Conservation (phyloP, 1,140 invertebrate species). For the Anthonomus grandis region DNA sequence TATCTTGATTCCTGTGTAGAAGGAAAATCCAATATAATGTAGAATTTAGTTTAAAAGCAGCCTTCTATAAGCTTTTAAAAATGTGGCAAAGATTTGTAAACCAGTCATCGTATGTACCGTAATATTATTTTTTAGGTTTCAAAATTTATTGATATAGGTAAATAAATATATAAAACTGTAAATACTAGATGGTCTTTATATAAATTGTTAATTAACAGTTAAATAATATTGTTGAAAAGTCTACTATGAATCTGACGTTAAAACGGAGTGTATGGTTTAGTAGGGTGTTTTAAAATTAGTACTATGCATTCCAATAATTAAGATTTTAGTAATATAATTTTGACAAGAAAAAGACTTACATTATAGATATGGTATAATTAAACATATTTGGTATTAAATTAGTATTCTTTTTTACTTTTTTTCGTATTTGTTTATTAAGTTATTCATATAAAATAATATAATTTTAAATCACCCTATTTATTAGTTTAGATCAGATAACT, state of each 20-base stretch:
- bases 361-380: too few relatives aligned
- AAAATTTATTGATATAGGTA: background rate
- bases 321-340: too few relatives aligned
- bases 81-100: too few relatives aligned
- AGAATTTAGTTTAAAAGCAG: too few relatives aligned
- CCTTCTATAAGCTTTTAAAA: too few relatives aligned
- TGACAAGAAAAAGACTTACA: too few relatives aligned
- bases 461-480: background rate
- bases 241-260: constrained; percentile 19
- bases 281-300: constrained; percentile 14
- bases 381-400: background rate
- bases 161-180: constrained; percentile 16
- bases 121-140: too few relatives aligned
- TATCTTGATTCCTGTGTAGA: background rate
- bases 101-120: too few relatives aligned
- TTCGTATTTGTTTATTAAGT: background rate
- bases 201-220: constrained; percentile 19
- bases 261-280: constrained; percentile 12
- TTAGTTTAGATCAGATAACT: background rate
- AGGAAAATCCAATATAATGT: background rate
- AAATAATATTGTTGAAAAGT: constrained; percentile 27
- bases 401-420: background rate
- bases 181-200: constrained; percentile 27
- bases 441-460: background rate
- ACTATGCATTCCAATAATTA: too few relatives aligned